Evolutionary conservation across 2,888 invertebrate species (phyloP).

Genomic region (Bombylius discolor): DNA sequence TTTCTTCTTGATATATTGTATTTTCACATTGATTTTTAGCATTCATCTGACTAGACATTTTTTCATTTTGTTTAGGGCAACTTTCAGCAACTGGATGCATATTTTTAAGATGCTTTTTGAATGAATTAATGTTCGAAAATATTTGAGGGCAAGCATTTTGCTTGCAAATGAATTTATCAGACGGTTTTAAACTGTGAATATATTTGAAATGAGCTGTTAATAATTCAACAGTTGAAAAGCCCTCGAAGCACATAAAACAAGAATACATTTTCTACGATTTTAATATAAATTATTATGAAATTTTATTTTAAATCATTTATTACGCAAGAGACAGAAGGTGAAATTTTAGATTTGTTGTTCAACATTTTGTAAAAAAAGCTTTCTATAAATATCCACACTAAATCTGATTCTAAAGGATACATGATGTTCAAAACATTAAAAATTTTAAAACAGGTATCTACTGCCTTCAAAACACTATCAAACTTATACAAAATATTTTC

Average conservation of each 20-base stretch:
- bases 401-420: not conserved
- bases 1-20: not conserved
- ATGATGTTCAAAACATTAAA: not conserved
- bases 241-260: not conserved
- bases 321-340: not conserved
- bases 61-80: too few relatives aligned
- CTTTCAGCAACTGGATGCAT: not conserved
- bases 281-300: not conserved
- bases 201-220: not conserved
- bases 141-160: not conserved
- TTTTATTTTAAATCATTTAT: not conserved
- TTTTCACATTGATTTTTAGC: not conserved
- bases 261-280: too few relatives aligned
- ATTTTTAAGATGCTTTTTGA: not conserved
- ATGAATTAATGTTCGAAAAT: not conserved
- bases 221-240: not conserved
- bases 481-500: not conserved
- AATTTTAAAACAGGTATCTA: not conserved
- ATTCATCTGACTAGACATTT: too few relatives aligned
- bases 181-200: not conserved
- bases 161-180: not conserved
- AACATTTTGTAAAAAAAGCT: not conserved
- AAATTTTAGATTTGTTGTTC: not conserved
- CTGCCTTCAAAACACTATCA: not conserved
- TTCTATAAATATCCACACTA: not conserved